These are phyloP conservation scores for Agrotis ipsilon DNA, from an alignment of 2,888 invertebrate genomes.

Conservation along the genomic window DNA sequence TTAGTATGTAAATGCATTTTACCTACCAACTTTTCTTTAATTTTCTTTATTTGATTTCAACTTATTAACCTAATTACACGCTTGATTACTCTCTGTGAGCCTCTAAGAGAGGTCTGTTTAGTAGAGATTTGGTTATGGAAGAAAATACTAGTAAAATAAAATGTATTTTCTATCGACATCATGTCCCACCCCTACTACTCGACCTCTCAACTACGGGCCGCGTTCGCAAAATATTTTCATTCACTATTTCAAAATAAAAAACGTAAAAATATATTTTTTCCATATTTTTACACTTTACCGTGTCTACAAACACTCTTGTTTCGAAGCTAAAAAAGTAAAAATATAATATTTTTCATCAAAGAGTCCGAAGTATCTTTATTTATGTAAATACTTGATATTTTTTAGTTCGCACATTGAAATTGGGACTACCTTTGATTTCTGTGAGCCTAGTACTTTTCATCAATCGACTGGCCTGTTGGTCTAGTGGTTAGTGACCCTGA, in stretches of 20 bases:
- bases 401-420: slow-evolving; percentile 28
- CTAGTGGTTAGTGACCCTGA: too few species aligned
- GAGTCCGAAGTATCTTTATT: slow-evolving; percentile 23
- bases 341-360: slow-evolving; percentile 60
- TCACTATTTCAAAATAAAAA: slow-evolving; percentile 68
- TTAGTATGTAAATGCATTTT: too few species aligned
- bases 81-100: too few species aligned
- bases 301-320: slow-evolving; percentile 60
- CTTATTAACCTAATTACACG: too few species aligned
- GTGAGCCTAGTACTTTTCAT: slow-evolving; percentile 11
- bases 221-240: slow-evolving; percentile 72
- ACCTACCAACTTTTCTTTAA: too few species aligned
- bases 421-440: slow-evolving; percentile 28
- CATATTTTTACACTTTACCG: slow-evolving; percentile 66
- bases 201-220: slow-evolving; percentile 63
- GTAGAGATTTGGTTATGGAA: too few species aligned
- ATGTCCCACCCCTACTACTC: slow-evolving; percentile 53
- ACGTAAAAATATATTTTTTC: slow-evolving; percentile 61
- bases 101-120: too few species aligned
- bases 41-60: too few species aligned
- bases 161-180: slow-evolving; percentile 37
- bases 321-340: slow-evolving; percentile 48
- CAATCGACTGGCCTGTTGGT: too few species aligned
- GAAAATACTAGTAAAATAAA: too few species aligned
- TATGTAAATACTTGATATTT: slow-evolving; percentile 25